Conservation (phyloP, 2,113 vertebrate species). For the Chrysemys picta region DNA sequence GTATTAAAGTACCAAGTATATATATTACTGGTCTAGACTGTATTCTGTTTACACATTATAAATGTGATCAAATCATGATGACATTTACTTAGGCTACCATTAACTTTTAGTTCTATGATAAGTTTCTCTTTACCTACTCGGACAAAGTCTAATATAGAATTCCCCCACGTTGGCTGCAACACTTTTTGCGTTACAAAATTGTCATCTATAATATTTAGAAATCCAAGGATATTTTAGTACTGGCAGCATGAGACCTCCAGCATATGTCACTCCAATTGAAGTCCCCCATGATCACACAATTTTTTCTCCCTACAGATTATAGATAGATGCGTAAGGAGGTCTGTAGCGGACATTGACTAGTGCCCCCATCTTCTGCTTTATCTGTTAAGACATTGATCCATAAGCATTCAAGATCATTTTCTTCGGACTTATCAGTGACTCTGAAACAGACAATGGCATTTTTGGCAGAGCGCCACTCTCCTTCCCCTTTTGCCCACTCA, state of each 20-base stretch:
- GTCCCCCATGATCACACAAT: neutral
- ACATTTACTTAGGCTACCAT: neutral
- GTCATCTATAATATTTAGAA: neutral
- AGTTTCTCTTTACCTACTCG: neutral
- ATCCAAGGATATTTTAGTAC: neutral
- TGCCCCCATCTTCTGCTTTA: neutral
- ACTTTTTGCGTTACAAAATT: neutral
- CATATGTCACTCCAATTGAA: neutral
- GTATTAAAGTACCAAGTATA: neutral
- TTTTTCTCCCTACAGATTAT: neutral
- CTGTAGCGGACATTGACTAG: neutral
- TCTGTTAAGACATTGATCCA: neutral
- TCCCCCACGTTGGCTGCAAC: neutral
- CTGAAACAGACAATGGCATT: neutral
- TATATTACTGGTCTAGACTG: too few relatives aligned
- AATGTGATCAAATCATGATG: neutral
- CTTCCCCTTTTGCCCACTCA: neutral
- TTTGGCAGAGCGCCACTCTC: neutral
- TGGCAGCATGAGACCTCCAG: neutral
- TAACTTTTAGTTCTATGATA: neutral
- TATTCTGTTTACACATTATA: too few relatives aligned
- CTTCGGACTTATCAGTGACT: neutral
- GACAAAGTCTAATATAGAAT: neutral
- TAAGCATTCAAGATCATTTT: neutral
- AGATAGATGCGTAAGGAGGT: neutral